phyloP scores from a whole-genome alignment of 2,113 vertebrate genomes.

The Corythaixoides concolor region DNA sequence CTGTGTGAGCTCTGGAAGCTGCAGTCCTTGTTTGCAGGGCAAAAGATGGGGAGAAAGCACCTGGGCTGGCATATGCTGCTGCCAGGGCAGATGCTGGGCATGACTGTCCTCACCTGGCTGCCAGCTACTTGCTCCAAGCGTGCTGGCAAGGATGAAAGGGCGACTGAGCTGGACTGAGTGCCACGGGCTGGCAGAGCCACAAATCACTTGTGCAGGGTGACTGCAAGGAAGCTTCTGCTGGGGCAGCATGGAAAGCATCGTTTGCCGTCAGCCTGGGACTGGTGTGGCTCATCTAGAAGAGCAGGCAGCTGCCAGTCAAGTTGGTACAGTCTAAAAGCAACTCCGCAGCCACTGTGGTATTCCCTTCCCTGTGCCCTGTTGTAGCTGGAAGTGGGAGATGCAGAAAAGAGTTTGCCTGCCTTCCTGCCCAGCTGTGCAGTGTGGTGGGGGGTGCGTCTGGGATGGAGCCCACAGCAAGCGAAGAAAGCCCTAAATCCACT shows the following conservation, averaged over 20 bases:
- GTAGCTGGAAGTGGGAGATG: not conserved
- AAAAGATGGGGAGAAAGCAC: not conserved
- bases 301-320: not conserved
- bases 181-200: not conserved
- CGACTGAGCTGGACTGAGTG: not conserved
- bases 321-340: not conserved
- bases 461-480: rapidly evolving
- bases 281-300: not conserved
- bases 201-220: not conserved
- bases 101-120: not conserved
- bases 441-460: not conserved
- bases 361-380: not conserved
- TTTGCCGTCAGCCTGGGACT: not conserved
- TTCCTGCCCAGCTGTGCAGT: not conserved
- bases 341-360: not conserved
- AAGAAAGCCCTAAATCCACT: not conserved
- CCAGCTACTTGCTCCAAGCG: not conserved
- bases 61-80: not conserved
- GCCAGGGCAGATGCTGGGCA: not conserved
- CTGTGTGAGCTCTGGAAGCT: not conserved
- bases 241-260: not conserved
- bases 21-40: not conserved
- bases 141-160: not conserved
- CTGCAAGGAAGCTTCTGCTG: not conserved
- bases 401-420: not conserved